Conservation (phyloP, 2,797 vertebrate species). For the Schizopygopsis malacanthus region DNA sequence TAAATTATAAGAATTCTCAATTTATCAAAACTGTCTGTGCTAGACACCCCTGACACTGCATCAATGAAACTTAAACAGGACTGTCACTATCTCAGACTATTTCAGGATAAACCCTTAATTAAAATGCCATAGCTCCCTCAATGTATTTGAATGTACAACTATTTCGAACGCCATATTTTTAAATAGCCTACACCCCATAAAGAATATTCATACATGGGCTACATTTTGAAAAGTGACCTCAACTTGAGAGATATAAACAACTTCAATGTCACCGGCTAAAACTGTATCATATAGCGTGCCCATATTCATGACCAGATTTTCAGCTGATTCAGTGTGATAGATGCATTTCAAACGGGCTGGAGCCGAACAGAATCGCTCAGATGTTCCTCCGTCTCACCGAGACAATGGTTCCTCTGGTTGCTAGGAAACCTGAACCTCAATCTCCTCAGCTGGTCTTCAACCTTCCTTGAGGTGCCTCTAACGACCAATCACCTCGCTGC, state of each 20-base stretch:
- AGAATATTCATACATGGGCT: background rate
- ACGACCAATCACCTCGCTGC: conserved; percentile 66
- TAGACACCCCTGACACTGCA: background rate
- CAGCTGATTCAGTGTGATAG: conserved; percentile 63
- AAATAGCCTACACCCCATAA: background rate
- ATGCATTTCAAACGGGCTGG: conserved; percentile 62
- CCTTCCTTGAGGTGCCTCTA: conserved; percentile 60
- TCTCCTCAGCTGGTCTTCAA: conserved; percentile 65
- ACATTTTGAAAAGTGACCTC: background rate
- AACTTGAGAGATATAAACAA: background rate
- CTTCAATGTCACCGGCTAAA: conserved; percentile 17
- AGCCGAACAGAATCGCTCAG: conserved; percentile 63
- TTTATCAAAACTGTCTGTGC: conserved; percentile 4
- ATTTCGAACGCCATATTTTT: background rate
- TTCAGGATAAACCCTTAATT: background rate
- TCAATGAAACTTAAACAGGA: background rate
- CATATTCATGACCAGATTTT: conserved; percentile 44
- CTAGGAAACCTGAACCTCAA: conserved; percentile 74
- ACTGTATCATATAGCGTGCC: background rate
- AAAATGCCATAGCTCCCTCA: background rate
- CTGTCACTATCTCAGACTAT: background rate
- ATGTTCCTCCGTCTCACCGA: conserved; percentile 72
- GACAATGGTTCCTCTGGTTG: conserved; percentile 74
- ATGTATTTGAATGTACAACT: background rate
- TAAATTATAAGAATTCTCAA: background rate